Conservation (phyloP, 2,797 vertebrate genomes). For the Semaprochilodus insignis region DNA sequence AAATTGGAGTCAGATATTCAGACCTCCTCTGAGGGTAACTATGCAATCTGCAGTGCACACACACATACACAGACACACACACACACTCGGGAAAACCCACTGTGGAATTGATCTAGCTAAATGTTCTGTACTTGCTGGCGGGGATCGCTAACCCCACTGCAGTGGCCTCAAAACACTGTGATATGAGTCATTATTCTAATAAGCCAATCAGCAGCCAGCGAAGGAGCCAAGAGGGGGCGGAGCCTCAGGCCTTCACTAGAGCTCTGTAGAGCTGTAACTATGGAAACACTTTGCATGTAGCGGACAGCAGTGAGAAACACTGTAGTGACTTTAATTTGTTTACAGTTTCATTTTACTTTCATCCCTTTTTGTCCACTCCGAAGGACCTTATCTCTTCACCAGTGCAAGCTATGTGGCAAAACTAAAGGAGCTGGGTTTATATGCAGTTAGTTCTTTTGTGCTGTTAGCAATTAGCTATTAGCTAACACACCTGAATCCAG, state of each 20-base stretch:
- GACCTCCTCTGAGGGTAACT: background rate
- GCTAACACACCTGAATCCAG: background rate
- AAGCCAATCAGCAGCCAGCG: slow-evolving; percentile 13
- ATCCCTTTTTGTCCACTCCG: background rate
- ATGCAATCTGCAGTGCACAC: background rate
- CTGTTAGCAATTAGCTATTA: background rate
- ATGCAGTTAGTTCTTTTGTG: background rate
- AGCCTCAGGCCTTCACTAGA: background rate
- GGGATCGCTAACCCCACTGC: background rate
- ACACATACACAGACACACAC: background rate
- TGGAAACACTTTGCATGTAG: background rate
- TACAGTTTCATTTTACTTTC: background rate
- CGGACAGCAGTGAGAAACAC: background rate
- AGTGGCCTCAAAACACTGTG: background rate
- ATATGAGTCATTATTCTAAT: slow-evolving; percentile 32
- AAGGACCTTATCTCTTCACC: background rate
- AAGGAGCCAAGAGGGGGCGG: background rate
- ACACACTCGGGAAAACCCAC: background rate
- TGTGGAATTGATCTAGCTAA: background rate
- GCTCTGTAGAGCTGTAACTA: slow-evolving; percentile 10
- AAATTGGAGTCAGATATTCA: background rate
- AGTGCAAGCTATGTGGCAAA: too few relatives aligned
- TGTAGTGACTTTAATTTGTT: background rate
- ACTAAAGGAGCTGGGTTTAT: background rate
- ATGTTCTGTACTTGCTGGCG: background rate